phyloP scores from a whole-genome alignment of 2,888 invertebrate genomes.

The Seira musarum region DNA sequence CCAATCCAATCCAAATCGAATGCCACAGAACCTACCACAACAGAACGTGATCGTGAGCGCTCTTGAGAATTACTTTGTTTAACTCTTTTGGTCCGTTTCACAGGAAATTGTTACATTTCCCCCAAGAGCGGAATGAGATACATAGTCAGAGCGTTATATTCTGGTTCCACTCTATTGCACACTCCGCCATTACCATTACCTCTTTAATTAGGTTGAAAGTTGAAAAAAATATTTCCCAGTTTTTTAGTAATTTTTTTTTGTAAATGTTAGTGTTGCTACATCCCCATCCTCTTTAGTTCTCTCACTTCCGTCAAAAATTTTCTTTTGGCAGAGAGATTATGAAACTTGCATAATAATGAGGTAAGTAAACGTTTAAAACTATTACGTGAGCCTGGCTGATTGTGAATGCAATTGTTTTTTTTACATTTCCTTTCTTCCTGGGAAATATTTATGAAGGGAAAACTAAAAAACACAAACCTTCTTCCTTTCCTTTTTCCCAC shows the following conservation, averaged over 20 bases:
- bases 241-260: background rate
- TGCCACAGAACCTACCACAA: background rate
- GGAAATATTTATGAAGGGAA: background rate
- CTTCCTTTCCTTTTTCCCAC: conserved; percentile 7
- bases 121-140: too few relatives aligned
- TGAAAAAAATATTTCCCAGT: background rate
- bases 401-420: background rate
- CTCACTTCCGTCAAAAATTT: background rate
- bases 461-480: background rate
- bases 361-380: too few relatives aligned
- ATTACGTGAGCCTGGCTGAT: conserved; percentile 5
- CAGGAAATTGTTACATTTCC: too few relatives aligned
- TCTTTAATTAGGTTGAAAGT: background rate
- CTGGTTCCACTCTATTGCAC: background rate
- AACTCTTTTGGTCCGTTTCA: too few relatives aligned
- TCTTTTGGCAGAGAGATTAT: too few relatives aligned
- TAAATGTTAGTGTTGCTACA: too few relatives aligned
- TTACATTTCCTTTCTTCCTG: conserved; percentile 6
- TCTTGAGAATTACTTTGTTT: too few relatives aligned
- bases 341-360: too few relatives aligned
- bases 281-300: too few relatives aligned
- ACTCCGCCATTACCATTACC: background rate
- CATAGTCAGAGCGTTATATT: too few relatives aligned
- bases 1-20: background rate
- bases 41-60: conserved; percentile 3